A percentile compares a stretch with the other conserved stretches of the same genome.
These are phyloP conservation scores for Seriola rivoliana DNA, from an alignment of 2,113 vertebrate species.

Conservation along the genomic window DNA sequence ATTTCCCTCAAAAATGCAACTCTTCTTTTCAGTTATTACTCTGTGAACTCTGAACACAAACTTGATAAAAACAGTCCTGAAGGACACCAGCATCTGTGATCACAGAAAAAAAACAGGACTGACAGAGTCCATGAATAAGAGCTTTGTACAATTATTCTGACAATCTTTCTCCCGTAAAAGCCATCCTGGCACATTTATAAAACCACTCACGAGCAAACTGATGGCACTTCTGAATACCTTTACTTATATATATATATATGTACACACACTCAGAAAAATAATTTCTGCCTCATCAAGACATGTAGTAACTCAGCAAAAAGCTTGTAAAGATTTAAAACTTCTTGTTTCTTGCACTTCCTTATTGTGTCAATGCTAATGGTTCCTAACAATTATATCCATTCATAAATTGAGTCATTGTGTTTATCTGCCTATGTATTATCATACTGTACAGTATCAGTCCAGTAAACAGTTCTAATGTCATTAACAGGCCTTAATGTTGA, in stretches of 20 bases:
- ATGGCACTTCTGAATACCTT: neutral
- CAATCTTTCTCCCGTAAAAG: no score
- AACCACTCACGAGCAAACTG: neutral
- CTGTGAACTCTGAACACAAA: neutral
- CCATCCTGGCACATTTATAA: neutral
- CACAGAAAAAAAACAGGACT: neutral
- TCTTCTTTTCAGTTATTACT: neutral
- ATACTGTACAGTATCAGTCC: neutral
- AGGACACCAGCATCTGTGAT: neutral
- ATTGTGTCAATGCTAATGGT: neutral
- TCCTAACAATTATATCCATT: constrained; percentile 3
- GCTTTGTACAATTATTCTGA: no score
- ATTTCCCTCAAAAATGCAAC: neutral
- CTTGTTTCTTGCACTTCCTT: neutral
- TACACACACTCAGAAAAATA: neutral
- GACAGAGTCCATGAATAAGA: neutral
- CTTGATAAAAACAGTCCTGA: neutral
- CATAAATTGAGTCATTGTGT: constrained; percentile 19
- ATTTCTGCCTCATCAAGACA: neutral
- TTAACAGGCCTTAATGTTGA: neutral
- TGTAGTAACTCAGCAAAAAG: neutral
- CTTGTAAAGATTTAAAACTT: neutral
- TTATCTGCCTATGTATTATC: constrained; percentile 2
- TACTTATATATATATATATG: neutral
- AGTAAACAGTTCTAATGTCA: constrained; percentile 9